A percentile compares a stretch with the other conserved stretches of the same genome.
Evolutionary conservation across 2,113 vertebrate genomes (phyloP).

Genomic region (Edolisoma coerulescens): DNA sequence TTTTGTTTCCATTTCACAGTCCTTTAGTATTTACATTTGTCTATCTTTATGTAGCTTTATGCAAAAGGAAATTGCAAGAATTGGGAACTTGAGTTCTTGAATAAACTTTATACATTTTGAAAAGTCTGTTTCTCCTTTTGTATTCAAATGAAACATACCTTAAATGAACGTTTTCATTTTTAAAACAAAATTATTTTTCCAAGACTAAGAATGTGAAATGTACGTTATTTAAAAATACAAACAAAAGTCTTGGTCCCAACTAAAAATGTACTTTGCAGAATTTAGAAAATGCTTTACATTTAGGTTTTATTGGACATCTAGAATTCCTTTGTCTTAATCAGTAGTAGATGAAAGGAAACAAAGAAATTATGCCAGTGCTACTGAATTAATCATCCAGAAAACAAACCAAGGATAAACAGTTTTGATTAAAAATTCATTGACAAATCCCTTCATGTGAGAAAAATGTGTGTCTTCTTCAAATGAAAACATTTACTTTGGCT

Average conservation of each 20-base stretch:
- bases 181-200: not conserved
- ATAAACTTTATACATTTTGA: slow-evolving; percentile 62
- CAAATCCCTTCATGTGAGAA: not conserved
- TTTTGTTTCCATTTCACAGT: not conserved
- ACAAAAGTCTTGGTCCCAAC: not conserved
- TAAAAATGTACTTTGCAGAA: not conserved
- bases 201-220: not conserved
- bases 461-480: not conserved
- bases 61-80: slow-evolving; percentile 3
- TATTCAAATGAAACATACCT: not conserved
- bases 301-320: not conserved
- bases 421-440: not conserved
- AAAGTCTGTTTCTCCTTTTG: slow-evolving; percentile 10
- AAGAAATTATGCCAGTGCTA: not conserved
- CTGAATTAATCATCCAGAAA: not conserved
- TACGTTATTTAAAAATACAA: not conserved
- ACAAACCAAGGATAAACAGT: not conserved
- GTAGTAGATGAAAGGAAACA: not conserved
- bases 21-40: not conserved
- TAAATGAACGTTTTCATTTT: not conserved
- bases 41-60: slow-evolving; percentile 15
- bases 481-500: not conserved
- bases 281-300: not conserved
- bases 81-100: slow-evolving; percentile 26
- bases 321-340: not conserved